phyloP scores from a whole-genome alignment of 2,113 vertebrate species.

The Fulmarus glacialis region DNA sequence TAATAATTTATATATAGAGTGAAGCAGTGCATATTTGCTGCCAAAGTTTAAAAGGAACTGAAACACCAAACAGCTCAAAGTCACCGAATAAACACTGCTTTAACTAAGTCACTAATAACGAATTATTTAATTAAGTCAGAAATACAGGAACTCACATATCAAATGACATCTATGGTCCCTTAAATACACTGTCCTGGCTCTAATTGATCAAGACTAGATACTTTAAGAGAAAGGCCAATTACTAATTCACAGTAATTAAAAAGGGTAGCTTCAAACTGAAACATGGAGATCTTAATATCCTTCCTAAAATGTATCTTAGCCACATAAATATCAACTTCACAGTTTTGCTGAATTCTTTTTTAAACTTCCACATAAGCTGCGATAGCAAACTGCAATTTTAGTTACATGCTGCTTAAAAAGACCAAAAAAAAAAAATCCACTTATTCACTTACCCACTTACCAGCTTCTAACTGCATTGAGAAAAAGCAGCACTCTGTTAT shows the following conservation, averaged over 20 bases:
- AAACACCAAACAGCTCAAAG: neutral
- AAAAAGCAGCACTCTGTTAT: neutral
- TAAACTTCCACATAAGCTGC: neutral
- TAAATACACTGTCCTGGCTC: neutral
- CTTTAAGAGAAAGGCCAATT: neutral
- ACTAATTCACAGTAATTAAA: neutral
- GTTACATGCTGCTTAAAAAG: neutral
- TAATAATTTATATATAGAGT: neutral
- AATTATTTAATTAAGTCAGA: constrained; percentile 21
- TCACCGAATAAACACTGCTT: constrained; percentile 9
- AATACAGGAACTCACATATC: neutral
- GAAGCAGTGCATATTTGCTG: neutral
- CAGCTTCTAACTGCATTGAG: neutral
- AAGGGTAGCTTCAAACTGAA: neutral
- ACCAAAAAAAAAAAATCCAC: too few species aligned
- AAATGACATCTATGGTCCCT: neutral
- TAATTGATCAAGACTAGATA: neutral
- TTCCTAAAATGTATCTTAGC: neutral
- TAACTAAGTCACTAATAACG: constrained; percentile 20
- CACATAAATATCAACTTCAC: neutral
- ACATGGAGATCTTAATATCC: neutral
- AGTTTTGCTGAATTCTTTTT: neutral
- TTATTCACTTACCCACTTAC: neutral
- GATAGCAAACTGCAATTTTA: neutral
- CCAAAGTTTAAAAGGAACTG: constrained; percentile 20